Evolutionary conservation across 92 coral and sea anemone species (phyloP), one percentile per base, ranked within the genome.

Genomic region (Galaxea fascicularis): DNA sequence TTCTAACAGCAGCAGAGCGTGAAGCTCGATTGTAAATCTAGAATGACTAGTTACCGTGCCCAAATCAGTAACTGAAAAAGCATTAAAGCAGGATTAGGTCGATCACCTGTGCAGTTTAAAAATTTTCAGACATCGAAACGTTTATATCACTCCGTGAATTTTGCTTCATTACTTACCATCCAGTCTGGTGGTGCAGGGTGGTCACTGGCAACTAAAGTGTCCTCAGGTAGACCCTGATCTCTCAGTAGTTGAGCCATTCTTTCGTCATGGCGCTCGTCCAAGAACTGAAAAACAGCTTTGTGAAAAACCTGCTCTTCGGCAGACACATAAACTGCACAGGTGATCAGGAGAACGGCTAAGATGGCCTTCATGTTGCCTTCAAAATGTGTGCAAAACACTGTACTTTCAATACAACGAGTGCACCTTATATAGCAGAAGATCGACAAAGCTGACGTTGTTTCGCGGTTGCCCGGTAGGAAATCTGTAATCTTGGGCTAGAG

Each of bases 331-430:
- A 71, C 86, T 28, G 58, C 71, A 9, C 24, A 70, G 78, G 78
- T 39, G 52, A 82, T 22, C 18, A 81, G 25, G 21, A 82, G 26
- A n/a, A 82, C 54, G 71, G 60, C 70, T 82, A 24, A 39, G 59
- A 82, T 14, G 10, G 78, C 71, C 78, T 82, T 82, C 86, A 82
- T 82, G 59, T 57, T 71, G 78, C 22, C 78, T 82, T 71, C 44
- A 24, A 56, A 69, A 41, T 54, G 41, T 25, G 68, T 82, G 78
- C 46, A 25, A 10, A 62, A 71, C 86, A 69, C 58, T 71, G 86
- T 71, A 57, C 10, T 57, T 25, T 39, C 28, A 15, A 18, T 20
- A 18, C 45, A 28, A 25, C 5, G 27, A 56, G 17, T 14, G 46
- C 45, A 2, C 21, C 69, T 82, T 82, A 56, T 71, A 71, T 71